Conservation (phyloP, 2,888 invertebrate species). For the Lasioglossum villosulum region DNA sequence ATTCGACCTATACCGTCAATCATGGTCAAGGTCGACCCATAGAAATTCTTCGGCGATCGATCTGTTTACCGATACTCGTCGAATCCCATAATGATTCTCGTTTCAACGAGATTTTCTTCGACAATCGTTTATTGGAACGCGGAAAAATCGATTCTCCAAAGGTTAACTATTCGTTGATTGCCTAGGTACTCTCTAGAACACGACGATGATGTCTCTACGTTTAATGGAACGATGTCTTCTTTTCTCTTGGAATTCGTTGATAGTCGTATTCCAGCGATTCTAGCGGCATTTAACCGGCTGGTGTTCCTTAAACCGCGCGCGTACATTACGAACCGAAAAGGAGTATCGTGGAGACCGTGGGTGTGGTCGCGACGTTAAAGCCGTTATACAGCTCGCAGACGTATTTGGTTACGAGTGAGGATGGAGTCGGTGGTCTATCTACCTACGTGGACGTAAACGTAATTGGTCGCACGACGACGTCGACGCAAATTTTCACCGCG, state of each 20-base stretch:
- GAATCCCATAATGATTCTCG: neutral
- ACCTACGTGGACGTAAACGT: slow-evolving; percentile 65
- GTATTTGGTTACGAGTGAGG: slow-evolving; percentile 81
- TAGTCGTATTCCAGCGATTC: neutral
- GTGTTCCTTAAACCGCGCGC: slow-evolving; percentile 1
- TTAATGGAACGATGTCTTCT: neutral
- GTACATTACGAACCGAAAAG: slow-evolving; percentile 37
- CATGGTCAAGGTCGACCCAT: slow-evolving; percentile 21
- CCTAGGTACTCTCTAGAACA: neutral
- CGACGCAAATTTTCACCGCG: neutral
- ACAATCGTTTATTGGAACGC: no score
- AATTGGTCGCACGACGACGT: slow-evolving; percentile 21
- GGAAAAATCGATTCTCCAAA: neutral
- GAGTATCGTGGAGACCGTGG: slow-evolving; percentile 55
- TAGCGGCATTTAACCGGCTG: neutral
- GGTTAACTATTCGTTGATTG: neutral
- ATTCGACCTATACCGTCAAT: neutral
- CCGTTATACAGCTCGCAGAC: slow-evolving; percentile 70
- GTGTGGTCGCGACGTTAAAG: slow-evolving; percentile 64
- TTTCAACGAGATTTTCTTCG: neutral
- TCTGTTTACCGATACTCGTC: slow-evolving; percentile 9
- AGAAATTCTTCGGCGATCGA: neutral
- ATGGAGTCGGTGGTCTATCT: slow-evolving; percentile 66
- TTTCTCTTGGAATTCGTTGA: neutral
- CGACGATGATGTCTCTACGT: neutral